phyloP scores from a whole-genome alignment of 2,113 vertebrate species.

The Oryzias celebensis region DNA sequence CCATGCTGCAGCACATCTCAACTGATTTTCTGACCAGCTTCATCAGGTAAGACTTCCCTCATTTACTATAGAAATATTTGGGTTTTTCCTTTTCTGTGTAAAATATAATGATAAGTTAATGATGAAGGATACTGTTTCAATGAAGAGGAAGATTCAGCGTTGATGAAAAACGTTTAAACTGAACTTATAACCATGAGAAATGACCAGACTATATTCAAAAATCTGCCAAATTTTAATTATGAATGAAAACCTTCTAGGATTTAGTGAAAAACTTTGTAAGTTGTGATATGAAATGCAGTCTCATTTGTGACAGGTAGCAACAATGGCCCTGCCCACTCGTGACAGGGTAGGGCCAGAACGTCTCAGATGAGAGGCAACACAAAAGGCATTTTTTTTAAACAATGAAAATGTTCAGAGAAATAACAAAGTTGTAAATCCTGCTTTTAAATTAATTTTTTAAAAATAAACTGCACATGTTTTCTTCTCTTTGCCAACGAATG shows the following conservation, averaged over 20 bases:
- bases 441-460: background rate
- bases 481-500: too few relatives aligned
- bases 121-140: too few relatives aligned
- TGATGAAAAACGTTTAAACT: too few relatives aligned
- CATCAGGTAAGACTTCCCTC: constrained; percentile 60
- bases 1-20: constrained; percentile 27
- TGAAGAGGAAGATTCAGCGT: too few relatives aligned
- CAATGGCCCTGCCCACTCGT: background rate
- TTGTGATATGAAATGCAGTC: background rate
- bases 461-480: background rate
- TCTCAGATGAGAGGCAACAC: background rate
- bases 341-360: background rate
- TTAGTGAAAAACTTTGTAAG: background rate
- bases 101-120: too few relatives aligned
- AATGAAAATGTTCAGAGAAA: too few relatives aligned
- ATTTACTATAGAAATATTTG: background rate
- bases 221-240: too few relatives aligned
- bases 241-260: too few relatives aligned
- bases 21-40: constrained; percentile 25
- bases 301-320: background rate
- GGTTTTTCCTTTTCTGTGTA: too few relatives aligned
- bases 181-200: too few relatives aligned
- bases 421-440: background rate
- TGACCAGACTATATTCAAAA: too few relatives aligned
- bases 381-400: too few relatives aligned